These are phyloP conservation scores for Fabriciana adippe DNA, from an alignment of 2,888 invertebrate genomes.

Conservation along the genomic window DNA sequence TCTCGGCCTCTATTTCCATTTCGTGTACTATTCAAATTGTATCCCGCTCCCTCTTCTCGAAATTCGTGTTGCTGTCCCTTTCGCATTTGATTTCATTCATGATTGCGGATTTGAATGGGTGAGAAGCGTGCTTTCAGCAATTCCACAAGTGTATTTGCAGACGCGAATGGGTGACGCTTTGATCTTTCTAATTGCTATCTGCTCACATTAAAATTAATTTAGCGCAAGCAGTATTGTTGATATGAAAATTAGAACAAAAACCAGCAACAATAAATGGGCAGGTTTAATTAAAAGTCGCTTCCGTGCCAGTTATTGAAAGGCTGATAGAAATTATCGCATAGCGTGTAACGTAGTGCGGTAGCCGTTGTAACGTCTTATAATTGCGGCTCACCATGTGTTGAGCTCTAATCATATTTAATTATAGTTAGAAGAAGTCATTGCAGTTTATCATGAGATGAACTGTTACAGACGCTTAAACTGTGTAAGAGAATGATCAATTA, in stretches of 20 bases:
- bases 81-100: conserved; percentile 80
- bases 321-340: conserved; percentile 64
- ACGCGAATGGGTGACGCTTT: conserved; percentile 50
- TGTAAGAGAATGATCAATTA: conserved; percentile 67
- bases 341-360: conserved; percentile 68
- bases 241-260: not conserved
- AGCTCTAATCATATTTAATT: conserved; percentile 81
- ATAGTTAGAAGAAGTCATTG: conserved; percentile 76
- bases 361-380: conserved; percentile 77
- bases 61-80: conserved; percentile 58
- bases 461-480: conserved; percentile 73
- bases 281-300: conserved; percentile 63
- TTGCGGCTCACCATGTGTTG: conserved; percentile 77
- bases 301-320: conserved; percentile 72
- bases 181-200: conserved; percentile 26
- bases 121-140: conserved; percentile 57
- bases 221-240: not conserved
- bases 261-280: conserved; percentile 1
- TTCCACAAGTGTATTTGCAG: conserved; percentile 57
- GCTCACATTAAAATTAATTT: not conserved
- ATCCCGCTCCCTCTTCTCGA: conserved; percentile 60
- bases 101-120: conserved; percentile 77
- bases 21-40: conserved; percentile 79
- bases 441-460: conserved; percentile 80
- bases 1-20: conserved; percentile 81